Percentiles rank a stretch among this genome's conserved stretches.
phyloP scores from a whole-genome alignment of 2,113 vertebrate genomes.

The Urocynchramus pylzowi region DNA sequence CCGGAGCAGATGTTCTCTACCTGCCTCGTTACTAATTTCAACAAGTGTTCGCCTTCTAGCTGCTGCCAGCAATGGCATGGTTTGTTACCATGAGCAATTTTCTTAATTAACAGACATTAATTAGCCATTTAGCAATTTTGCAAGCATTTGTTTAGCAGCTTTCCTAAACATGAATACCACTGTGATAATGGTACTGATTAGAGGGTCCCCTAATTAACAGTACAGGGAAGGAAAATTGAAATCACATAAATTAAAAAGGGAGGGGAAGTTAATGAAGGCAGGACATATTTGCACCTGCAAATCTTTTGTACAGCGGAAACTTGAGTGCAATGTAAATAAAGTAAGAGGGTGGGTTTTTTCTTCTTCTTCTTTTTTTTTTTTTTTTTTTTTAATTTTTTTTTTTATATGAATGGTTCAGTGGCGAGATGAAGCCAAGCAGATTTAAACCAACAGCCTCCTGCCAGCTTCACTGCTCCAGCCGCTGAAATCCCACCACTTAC shows the following conservation, averaged over 20 bases:
- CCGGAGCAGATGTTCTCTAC: conserved; percentile 79
- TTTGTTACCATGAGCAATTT: conserved; percentile 94
- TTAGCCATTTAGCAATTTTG: conserved; percentile 95
- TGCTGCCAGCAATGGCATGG: conserved; percentile 83
- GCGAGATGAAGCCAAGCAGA: conserved; percentile 33
- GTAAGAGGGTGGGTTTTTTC: conserved; percentile 61
- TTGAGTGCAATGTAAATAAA: conserved; percentile 80
- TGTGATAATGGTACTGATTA: conserved; percentile 91
- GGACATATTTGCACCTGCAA: conserved; percentile 86
- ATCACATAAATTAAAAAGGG: conserved; percentile 85
- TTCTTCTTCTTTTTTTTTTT: background rate
- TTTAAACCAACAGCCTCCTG: conserved; percentile 31
- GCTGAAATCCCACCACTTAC: background rate
- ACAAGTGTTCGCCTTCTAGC: conserved; percentile 85
- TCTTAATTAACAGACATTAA: conserved; percentile 95
- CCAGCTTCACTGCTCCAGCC: background rate
- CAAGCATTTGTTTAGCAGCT: conserved; percentile 90
- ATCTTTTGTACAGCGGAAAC: conserved; percentile 79
- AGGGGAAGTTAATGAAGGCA: conserved; percentile 83
- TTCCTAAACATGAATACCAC: conserved; percentile 92
- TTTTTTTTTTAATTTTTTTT: background rate
- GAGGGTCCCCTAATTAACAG: conserved; percentile 89
- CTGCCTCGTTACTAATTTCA: conserved; percentile 82
- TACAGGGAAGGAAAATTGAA: conserved; percentile 86
- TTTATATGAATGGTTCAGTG: background rate